Conservation (phyloP, 2,113 vertebrate genomes). For the Centropristis striata region DNA sequence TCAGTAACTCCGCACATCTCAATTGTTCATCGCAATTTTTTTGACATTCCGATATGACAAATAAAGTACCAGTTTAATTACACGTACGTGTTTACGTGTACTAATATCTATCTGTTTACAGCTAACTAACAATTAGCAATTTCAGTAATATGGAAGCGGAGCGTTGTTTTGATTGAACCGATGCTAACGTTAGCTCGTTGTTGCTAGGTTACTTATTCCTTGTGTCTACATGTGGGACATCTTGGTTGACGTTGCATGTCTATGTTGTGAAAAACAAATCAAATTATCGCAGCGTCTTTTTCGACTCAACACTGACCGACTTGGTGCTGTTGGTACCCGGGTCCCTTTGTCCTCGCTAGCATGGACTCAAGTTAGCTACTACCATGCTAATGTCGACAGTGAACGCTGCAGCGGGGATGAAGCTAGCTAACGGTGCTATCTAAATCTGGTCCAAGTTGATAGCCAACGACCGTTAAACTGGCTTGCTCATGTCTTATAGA, state of each 20-base stretch:
- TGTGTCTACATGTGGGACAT: not conserved
- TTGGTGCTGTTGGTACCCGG: conserved; percentile 24
- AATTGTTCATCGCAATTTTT: not conserved
- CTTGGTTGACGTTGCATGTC: not conserved
- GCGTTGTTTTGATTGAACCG: conserved; percentile 62
- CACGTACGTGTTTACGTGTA: not conserved
- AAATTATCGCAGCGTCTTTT: not conserved
- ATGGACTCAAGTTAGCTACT: conserved; percentile 53
- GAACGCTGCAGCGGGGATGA: conserved; percentile 46
- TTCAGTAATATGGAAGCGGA: not conserved
- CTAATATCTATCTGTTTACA: not conserved
- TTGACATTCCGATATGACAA: not conserved
- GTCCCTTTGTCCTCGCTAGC: conserved; percentile 83
- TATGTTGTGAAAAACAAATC: not conserved
- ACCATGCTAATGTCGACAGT: conserved; percentile 60
- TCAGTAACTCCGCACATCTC: conserved; percentile 11
- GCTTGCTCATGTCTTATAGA: not conserved
- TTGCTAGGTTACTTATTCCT: not conserved
- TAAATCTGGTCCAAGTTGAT: conserved; percentile 50
- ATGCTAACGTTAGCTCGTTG: conserved; percentile 55
- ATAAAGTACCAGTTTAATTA: not conserved
- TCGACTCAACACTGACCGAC: conserved; percentile 9
- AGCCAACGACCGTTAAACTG: conserved; percentile 3
- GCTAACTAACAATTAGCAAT: not conserved
- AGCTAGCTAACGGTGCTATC: conserved; percentile 68